phyloP scores from a whole-genome alignment of 2,888 invertebrate species.

The Scaptomyza cyrtandrae region DNA sequence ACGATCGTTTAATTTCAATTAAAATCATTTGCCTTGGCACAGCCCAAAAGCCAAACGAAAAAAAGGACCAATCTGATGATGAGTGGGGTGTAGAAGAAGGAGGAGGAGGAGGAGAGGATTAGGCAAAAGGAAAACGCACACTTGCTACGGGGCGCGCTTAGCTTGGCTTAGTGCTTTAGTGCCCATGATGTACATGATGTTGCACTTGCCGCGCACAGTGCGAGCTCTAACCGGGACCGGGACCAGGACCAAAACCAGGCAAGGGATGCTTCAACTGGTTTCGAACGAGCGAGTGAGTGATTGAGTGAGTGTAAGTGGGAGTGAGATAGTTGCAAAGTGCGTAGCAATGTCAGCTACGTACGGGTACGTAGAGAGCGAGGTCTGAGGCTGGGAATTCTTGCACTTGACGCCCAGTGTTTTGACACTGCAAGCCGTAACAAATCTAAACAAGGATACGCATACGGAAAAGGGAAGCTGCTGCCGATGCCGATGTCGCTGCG shows the following conservation, averaged over 20 bases:
- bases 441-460: conserved; percentile 61
- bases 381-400: conserved; percentile 83
- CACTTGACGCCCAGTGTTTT: conserved; percentile 83
- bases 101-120: conserved; percentile 27
- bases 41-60: conserved; percentile 79
- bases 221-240: conserved; percentile 37
- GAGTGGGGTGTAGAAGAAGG: not conserved
- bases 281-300: conserved; percentile 19
- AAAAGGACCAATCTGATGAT: conserved; percentile 47
- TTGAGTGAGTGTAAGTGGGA: conserved; percentile 9
- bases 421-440: conserved; percentile 83
- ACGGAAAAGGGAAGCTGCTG: conserved; percentile 54
- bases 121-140: conserved; percentile 74
- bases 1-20: conserved; percentile 85
- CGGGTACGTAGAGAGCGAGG: conserved; percentile 20
- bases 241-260: conserved; percentile 19
- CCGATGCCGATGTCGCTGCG: conserved; percentile 28
- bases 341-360: conserved; percentile 69
- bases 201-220: conserved; percentile 81
- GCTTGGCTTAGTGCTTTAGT: conserved; percentile 77
- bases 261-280: conserved; percentile 48
- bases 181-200: conserved; percentile 75
- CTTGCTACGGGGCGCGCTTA: conserved; percentile 75
- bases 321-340: conserved; percentile 66
- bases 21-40: conserved; percentile 81